Conservation (phyloP, 2,113 vertebrate genomes). For the Zingel zingel region DNA sequence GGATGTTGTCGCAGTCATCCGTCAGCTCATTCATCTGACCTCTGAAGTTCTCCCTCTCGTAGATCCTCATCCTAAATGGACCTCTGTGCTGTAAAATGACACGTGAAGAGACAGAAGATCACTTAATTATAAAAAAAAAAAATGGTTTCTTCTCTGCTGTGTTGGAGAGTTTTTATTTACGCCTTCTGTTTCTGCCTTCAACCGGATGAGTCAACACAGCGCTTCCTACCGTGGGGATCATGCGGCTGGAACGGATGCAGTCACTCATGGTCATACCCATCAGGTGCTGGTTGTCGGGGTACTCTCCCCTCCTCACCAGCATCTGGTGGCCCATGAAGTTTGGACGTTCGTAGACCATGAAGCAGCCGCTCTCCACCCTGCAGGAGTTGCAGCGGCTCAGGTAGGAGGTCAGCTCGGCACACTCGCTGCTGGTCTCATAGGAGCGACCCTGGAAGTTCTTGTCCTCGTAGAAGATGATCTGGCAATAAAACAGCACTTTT, state of each 20-base stretch:
- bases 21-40: slow-evolving; percentile 81
- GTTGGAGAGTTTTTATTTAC: neutral
- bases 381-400: slow-evolving; percentile 78
- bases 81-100: slow-evolving; percentile 74
- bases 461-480: slow-evolving; percentile 81
- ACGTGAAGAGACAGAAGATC: neutral
- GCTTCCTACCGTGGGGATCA: slow-evolving; percentile 79
- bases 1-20: slow-evolving; percentile 78
- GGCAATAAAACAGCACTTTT: slow-evolving; percentile 15
- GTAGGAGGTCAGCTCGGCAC: slow-evolving; percentile 72
- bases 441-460: slow-evolving; percentile 79
- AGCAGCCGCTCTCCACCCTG: slow-evolving; percentile 78
- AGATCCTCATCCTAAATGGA: slow-evolving; percentile 80
- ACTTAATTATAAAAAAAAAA: neutral
- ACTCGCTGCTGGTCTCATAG: slow-evolving; percentile 79
- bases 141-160: neutral
- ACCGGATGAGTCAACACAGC: neutral
- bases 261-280: slow-evolving; percentile 79
- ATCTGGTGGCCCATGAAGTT: slow-evolving; percentile 76
- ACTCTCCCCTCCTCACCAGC: slow-evolving; percentile 78
- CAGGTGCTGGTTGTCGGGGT: slow-evolving; percentile 81
- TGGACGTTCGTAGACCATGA: slow-evolving; percentile 75
- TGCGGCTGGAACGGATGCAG: slow-evolving; percentile 82
- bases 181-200: neutral
- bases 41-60: slow-evolving; percentile 81